These are phyloP conservation scores for Cotesia congregata DNA, from an alignment of 2,888 invertebrate species.

Conservation along the genomic window DNA sequence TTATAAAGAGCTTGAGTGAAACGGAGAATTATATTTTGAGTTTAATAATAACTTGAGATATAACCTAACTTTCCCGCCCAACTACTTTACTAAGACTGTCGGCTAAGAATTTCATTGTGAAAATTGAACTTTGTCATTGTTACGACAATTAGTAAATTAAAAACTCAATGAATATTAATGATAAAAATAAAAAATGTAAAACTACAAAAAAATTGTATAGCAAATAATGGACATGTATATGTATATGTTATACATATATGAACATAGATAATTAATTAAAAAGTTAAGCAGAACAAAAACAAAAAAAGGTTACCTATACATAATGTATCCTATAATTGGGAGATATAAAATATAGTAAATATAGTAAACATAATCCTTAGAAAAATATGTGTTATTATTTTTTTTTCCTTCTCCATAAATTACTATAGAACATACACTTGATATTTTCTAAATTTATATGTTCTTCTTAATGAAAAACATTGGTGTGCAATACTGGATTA, in stretches of 20 bases:
- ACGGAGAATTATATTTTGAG: no score
- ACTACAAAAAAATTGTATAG: background rate
- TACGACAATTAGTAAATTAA: background rate
- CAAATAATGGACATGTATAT: background rate
- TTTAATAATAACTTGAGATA: background rate
- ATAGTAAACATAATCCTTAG: constrained; percentile 63
- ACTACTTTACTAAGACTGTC: background rate
- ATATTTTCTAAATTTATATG: no score
- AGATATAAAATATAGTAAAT: constrained; percentile 65
- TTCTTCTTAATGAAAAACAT: no score
- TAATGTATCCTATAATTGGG: constrained; percentile 64
- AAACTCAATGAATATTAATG: constrained; percentile 33
- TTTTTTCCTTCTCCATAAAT: constrained; percentile 3
- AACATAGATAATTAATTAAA: background rate
- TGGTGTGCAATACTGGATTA: no score
- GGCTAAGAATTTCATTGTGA: background rate
- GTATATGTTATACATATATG: background rate
- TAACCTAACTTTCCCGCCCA: background rate
- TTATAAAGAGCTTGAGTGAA: no score
- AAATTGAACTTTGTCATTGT: background rate
- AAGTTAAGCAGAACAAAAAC: background rate
- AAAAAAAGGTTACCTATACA: constrained; percentile 63
- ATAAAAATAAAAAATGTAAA: constrained; percentile 43
- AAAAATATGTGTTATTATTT: constrained; percentile 42
- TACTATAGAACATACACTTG: background rate